phyloP scores from a whole-genome alignment of 2,888 invertebrate species.

The Ametastegia equiseti region DNA sequence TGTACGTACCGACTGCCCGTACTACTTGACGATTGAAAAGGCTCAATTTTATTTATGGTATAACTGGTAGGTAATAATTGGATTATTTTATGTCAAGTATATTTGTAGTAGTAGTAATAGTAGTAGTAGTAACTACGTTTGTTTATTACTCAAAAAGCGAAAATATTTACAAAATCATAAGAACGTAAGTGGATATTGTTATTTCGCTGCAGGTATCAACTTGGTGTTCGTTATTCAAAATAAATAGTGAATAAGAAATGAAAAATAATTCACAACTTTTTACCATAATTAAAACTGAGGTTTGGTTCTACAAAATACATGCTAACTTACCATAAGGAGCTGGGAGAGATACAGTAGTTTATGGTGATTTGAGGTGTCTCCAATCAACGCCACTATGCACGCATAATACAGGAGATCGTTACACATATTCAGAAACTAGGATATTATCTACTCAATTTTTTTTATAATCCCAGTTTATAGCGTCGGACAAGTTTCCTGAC shows the following conservation, averaged over 20 bases:
- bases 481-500: conserved; percentile 11
- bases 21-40: conserved; percentile 58
- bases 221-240: conserved; percentile 1
- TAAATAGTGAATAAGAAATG: not conserved
- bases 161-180: conserved; percentile 41
- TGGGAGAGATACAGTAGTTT: conserved; percentile 79
- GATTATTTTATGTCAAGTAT: conserved; percentile 32
- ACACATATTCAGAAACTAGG: conserved; percentile 55
- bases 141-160: not conserved
- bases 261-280: conserved; percentile 43
- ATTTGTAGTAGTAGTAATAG: conserved; percentile 40
- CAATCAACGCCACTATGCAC: conserved; percentile 77
- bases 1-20: conserved; percentile 67
- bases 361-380: conserved; percentile 79
- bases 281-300: conserved; percentile 60
- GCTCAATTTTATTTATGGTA: conserved; percentile 59
- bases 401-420: conserved; percentile 69
- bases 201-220: not conserved
- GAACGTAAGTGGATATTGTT: not conserved
- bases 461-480: not conserved
- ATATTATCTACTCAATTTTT: conserved; percentile 33
- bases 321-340: conserved; percentile 78
- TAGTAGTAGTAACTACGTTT: not conserved
- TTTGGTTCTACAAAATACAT: conserved; percentile 59
- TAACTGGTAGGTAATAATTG: too few species aligned